phyloP scores from a whole-genome alignment of 1,140 invertebrate genomes.

The Hydropsyche tenuis region DNA sequence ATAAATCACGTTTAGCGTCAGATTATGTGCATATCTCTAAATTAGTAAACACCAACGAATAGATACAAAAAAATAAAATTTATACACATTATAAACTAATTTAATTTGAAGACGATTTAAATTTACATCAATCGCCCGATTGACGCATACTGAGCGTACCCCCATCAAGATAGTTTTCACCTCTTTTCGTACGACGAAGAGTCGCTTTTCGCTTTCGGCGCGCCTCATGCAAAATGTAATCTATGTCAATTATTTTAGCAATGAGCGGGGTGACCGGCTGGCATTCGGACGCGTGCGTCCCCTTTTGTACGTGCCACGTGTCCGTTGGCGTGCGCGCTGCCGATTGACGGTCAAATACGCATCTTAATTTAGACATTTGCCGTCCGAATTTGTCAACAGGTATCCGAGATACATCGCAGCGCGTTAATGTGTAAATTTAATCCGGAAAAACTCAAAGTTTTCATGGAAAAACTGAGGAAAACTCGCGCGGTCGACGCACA shows the following conservation, averaged over 20 bases:
- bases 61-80: too few relatives aligned
- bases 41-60: too few relatives aligned
- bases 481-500: too few relatives aligned
- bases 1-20: too few relatives aligned
- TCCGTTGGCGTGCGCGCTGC: neutral
- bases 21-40: too few relatives aligned
- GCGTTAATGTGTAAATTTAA: neutral
- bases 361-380: slow-evolving; percentile 17
- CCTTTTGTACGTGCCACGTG: slow-evolving; percentile 10
- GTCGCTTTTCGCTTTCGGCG: neutral
- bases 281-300: slow-evolving; percentile 11
- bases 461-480: neutral
- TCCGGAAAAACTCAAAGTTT: neutral
- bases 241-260: slow-evolving; percentile 17
- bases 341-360: slow-evolving; percentile 15
- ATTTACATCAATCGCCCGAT: too few relatives aligned
- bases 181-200: too few relatives aligned
- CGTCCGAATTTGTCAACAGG: neutral
- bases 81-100: too few relatives aligned
- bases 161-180: too few relatives aligned
- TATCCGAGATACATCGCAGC: neutral
- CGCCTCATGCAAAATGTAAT: neutral
- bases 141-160: too few relatives aligned
- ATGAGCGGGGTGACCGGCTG: slow-evolving; percentile 6
- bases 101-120: too few relatives aligned